Evolutionary conservation across 2,888 invertebrate species (phyloP), one percentile per base, ranked within the genome.

Genomic region (Aphrophora alni): DNA sequence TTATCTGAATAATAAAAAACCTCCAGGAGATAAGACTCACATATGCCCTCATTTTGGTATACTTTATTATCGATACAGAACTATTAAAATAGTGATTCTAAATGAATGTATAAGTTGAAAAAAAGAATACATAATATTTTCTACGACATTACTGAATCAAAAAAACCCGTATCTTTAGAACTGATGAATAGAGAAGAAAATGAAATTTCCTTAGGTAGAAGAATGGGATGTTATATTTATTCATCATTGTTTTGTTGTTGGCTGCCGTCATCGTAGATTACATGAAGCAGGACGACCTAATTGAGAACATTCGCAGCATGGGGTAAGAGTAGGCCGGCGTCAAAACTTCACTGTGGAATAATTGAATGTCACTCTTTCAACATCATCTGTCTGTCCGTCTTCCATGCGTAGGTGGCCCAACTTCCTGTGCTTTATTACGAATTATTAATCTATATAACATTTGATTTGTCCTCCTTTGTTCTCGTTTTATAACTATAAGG

Each of bases 261-360:
- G 12, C n/a, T 59, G 59, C 59, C 59, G 59, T 59, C 59, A 59
- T 59, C 59, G 59, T 59, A 59, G 59, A 59, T 59, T 59, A 59
- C 59, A 59, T 21, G n/a, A n/a, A 21, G 21, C 59, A 59, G 21
- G 59, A 59, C 59, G 59, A 59, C 59, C 59, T 59, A 59, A 59
- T 59, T 59, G 59, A 59, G 59, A 59, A 59, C 59, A 59, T 59
- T 59, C 59, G n/a, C 59, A 59, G 59, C 59, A 59, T 59, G 59
- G 59, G 59, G 59, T 21, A 8, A 2, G 59, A 59, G 59, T 59
- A 21, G 59, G 59, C 21, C 21, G 59, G 59, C 59, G 59, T 59
- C 59, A 59, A 59, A 59, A 59, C 59, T 59, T 59, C 59, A 59
- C 59, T 59, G 21, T 21, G 21, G n/a, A 59, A 59, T 59, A 59